These are phyloP conservation scores for Echinops telfairi DNA, from an alignment of 2,113 vertebrate genomes.

Conservation along the genomic window DNA sequence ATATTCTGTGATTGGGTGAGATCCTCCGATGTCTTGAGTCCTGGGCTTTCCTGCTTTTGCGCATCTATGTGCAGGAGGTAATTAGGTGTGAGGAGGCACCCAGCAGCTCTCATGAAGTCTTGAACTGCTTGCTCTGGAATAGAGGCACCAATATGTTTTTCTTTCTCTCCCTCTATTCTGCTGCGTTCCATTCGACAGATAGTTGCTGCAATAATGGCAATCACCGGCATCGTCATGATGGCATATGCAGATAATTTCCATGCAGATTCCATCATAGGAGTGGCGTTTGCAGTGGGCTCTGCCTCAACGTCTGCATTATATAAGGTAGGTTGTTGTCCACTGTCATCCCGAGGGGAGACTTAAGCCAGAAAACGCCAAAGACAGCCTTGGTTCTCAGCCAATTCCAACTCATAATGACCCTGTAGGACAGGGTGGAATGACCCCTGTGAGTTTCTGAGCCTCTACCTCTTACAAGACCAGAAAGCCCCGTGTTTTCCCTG, in stretches of 20 bases:
- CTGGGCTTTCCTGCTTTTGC: constrained; percentile 22
- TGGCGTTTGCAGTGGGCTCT: constrained; percentile 97
- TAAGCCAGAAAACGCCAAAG: background rate
- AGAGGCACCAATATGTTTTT: background rate
- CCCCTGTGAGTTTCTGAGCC: no score
- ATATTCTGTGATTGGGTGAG: background rate
- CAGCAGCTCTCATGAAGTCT: background rate
- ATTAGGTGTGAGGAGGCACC: constrained; percentile 47
- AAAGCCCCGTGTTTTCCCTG: no score
- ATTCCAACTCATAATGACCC: no score
- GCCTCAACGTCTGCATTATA: constrained; percentile 97
- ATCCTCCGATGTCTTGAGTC: no score
- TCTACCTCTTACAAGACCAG: no score
- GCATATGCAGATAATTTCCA: constrained; percentile 98
- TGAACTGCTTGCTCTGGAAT: background rate
- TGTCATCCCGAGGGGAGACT: background rate
- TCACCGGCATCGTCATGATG: constrained; percentile 99
- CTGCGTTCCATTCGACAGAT: constrained; percentile 90
- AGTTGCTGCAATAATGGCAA: constrained; percentile 99
- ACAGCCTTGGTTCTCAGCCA: background rate
- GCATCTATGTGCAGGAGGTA: constrained; percentile 19
- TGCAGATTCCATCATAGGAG: constrained; percentile 96
- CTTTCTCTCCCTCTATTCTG: constrained; percentile 52
- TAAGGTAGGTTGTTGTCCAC: constrained; percentile 89
- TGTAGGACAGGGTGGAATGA: no score